Percentiles rank a stretch among this genome's conserved stretches.
These are phyloP conservation scores for Avahi laniger DNA, from an alignment of 2,797 vertebrate genomes.

Conservation along the genomic window DNA sequence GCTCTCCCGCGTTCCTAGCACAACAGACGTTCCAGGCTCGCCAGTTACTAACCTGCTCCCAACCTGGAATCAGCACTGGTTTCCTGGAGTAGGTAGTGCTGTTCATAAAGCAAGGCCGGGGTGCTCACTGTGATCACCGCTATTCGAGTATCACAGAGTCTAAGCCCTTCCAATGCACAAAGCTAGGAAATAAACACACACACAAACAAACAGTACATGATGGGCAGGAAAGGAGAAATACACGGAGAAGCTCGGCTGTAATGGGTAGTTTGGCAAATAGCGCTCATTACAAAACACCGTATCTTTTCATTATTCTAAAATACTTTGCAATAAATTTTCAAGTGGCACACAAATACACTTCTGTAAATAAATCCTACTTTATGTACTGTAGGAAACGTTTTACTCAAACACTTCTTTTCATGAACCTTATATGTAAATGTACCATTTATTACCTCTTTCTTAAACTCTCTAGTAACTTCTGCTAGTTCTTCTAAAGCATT, in stretches of 20 bases:
- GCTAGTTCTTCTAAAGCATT: not conserved
- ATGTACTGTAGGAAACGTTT: not conserved
- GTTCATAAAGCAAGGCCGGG: not conserved
- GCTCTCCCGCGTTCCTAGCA: not conserved
- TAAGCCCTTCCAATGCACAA: not conserved
- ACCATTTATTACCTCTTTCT: not conserved
- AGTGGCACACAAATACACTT: not conserved
- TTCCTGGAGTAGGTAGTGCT: not conserved
- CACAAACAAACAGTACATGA: accelerated
- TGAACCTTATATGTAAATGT: too few species aligned
- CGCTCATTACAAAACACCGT: not conserved
- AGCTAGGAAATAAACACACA: not conserved
- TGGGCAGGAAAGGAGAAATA: not conserved
- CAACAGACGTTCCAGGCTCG: not conserved
- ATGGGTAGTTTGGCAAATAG: not conserved
- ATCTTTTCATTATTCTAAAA: not conserved
- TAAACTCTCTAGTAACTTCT: not conserved
- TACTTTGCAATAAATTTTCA: not conserved
- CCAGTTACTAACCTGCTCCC: not conserved
- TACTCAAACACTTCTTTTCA: not conserved
- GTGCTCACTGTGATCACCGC: not conserved
- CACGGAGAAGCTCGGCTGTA: not conserved
- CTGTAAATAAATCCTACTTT: not conserved
- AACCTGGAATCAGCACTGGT: not conserved
- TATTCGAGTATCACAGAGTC: not conserved